These are phyloP conservation scores for Melinaea marsaeus DNA, from an alignment of 2,888 invertebrate species.

Conservation along the genomic window DNA sequence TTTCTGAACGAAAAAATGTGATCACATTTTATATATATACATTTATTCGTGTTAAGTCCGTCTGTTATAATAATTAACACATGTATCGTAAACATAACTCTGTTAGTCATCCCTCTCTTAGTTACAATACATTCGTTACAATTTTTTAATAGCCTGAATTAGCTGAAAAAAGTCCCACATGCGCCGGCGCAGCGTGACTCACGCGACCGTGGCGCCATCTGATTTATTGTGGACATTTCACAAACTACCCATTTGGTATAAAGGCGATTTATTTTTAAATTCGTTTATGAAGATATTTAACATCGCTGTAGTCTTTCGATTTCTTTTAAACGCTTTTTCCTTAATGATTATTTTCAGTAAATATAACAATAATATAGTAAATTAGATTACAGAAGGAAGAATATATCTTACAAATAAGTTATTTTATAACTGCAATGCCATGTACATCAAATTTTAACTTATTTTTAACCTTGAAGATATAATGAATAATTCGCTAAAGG, in stretches of 20 bases:
- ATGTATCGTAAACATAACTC: no score
- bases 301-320: background rate
- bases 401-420: background rate
- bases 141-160: conserved; percentile 40
- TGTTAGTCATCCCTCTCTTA: no score
- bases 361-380: background rate
- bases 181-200: conserved; percentile 52
- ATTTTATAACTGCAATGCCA: background rate
- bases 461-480: no score
- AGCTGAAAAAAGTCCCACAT: conserved; percentile 40
- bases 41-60: no score
- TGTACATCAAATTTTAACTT: no score
- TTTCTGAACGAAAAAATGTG: no score
- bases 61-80: no score
- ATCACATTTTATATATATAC: no score
- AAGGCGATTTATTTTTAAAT: conserved; percentile 35
- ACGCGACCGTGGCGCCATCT: conserved; percentile 59
- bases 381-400: background rate
- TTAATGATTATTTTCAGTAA: background rate
- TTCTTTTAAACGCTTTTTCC: background rate
- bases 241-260: conserved; percentile 40
- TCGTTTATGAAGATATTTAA: background rate
- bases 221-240: conserved; percentile 59
- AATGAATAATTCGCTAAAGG: no score
- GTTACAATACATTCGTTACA: no score